These are phyloP conservation scores for Amphipoea oculea DNA, from an alignment of 2,888 invertebrate species.

Conservation along the genomic window DNA sequence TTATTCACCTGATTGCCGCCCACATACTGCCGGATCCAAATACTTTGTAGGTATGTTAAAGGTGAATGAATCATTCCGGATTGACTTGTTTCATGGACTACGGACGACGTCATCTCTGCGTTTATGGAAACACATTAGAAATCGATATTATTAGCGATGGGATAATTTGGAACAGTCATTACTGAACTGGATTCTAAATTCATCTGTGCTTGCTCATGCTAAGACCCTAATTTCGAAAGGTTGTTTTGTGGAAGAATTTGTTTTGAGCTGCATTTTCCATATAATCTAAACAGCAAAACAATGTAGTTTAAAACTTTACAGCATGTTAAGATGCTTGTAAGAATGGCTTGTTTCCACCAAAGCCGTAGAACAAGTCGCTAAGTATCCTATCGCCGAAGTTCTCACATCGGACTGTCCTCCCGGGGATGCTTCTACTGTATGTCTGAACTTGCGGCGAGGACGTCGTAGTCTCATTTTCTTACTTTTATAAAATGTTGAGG, in stretches of 20 bases:
- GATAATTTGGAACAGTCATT: slow-evolving; percentile 38
- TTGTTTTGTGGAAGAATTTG: slow-evolving; percentile 12
- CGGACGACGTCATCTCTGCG: slow-evolving; percentile 66
- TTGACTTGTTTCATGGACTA: slow-evolving; percentile 66
- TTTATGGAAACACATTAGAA: slow-evolving; percentile 63
- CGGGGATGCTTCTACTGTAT: slow-evolving; percentile 68
- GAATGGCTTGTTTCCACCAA: slow-evolving; percentile 65
- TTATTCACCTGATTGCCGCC: slow-evolving; percentile 80
- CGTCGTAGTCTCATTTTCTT: slow-evolving; percentile 49
- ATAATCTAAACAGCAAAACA: slow-evolving; percentile 21
- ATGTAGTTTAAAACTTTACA: slow-evolving; percentile 59
- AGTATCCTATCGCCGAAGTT: slow-evolving; percentile 71
- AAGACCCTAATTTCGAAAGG: background rate
- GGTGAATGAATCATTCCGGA: slow-evolving; percentile 75
- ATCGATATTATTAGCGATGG: slow-evolving; percentile 60
- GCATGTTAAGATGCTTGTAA: slow-evolving; percentile 66
- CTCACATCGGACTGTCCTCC: slow-evolving; percentile 65
- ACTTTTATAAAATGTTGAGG: slow-evolving; percentile 42
- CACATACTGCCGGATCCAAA: slow-evolving; percentile 74
- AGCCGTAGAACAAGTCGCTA: slow-evolving; percentile 70
- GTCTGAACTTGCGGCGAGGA: slow-evolving; percentile 56
- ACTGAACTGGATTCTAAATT: slow-evolving; percentile 26
- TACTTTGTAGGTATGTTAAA: slow-evolving; percentile 67
- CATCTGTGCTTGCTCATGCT: slow-evolving; percentile 17
- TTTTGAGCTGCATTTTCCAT: slow-evolving; percentile 6